Base-by-base conservation (phyloP, 2,888 invertebrate genomes). In the Thecocarcelia acutangulata region DNA sequence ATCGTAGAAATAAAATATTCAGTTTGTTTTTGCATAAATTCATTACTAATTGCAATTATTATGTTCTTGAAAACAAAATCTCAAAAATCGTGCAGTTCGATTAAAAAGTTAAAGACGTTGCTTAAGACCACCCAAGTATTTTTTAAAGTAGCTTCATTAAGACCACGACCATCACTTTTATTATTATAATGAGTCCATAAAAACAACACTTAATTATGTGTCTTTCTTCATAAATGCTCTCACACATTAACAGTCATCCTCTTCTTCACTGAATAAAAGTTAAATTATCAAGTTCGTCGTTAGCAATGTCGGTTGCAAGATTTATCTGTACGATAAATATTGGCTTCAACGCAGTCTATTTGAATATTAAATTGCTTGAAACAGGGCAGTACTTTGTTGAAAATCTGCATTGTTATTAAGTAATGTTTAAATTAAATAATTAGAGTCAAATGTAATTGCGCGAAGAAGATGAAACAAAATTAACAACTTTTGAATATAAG, bases 91-190 rank as follows among this genome's bases (percentile, higher is more conserved):
- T 21, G 19, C 56, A 11, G 37, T 44, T 17, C 4, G 19, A 54
- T 46, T 46, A 13, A 58, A 58, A 46, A 11, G n/a, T 15, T 46
- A 46, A 19, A 46, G 17, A 24, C n/a, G 46, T 24, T 48, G 21
- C 11, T n/a, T 56, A 5, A 28, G 64, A 50, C 77, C 77, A 64
- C 77, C 46, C 77, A 77, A 77, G 54, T 69, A 12, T 19, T 63
- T 59, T 37, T 52, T 72, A 44, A 66, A 78, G 58, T 66, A 72
- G 52, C 72, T 66, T 58, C 50, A 64, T 78, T 70, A 72, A 58
- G 37, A 37, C 40, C 13, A 69, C 37, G 46, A 69, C 61, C 54
- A 69, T 42, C 50, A 40, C 19, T 54, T 61, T 56, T 28, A 48
- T 70, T 69, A 69, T 77, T 37, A 61, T 52, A 76, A 76, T 61